A percentile compares a stretch with the other conserved stretches of the same genome.
Conservation (phyloP, 2,113 vertebrate genomes). For the Limanda limanda region DNA sequence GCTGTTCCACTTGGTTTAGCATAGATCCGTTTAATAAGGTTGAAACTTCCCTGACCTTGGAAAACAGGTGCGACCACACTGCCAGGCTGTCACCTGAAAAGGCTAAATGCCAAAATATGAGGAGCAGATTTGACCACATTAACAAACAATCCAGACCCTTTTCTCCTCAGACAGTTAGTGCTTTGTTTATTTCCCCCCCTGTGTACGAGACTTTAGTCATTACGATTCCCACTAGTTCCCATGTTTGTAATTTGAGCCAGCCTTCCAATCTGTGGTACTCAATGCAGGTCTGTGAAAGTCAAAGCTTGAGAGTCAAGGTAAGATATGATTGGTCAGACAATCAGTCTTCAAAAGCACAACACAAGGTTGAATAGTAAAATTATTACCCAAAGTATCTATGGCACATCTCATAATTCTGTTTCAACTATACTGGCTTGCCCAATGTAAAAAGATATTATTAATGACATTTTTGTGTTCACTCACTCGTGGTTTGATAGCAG, state of each 20-base stretch:
- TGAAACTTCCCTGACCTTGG: neutral
- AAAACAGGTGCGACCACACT: neutral
- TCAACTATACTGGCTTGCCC: neutral
- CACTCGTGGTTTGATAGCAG: neutral
- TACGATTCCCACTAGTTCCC: neutral
- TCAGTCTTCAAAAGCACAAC: neutral
- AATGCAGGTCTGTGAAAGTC: neutral
- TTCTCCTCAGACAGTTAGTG: neutral
- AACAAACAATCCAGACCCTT: constrained; percentile 19
- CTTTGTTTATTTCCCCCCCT: neutral
- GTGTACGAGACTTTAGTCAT: neutral
- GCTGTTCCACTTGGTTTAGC: constrained; percentile 40
- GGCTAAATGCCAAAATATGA: constrained; percentile 13
- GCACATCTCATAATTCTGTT: neutral
- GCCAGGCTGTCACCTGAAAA: neutral
- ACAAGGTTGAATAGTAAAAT: neutral
- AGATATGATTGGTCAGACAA: neutral
- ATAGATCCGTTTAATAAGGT: constrained; percentile 2
- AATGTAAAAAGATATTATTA: neutral
- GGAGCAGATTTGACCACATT: neutral
- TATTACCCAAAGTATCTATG: neutral
- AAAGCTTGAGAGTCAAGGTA: neutral
- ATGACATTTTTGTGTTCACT: neutral
- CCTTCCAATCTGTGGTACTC: neutral
- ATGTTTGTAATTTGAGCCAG: neutral